These are phyloP conservation scores for Beaufortia kweichowensis DNA, from an alignment of 2,113 vertebrate species.

Conservation along the genomic window DNA sequence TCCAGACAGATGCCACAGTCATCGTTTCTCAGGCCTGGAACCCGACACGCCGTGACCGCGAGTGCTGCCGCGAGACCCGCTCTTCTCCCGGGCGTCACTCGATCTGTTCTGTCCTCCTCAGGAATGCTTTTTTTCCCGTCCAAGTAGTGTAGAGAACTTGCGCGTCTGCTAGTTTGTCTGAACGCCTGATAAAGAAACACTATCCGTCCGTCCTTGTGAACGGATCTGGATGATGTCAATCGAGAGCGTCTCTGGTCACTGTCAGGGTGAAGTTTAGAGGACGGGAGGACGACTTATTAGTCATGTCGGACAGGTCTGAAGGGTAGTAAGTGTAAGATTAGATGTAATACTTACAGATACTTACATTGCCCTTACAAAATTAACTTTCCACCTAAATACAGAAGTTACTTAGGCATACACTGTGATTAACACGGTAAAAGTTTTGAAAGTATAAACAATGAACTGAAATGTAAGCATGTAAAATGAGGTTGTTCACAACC, in stretches of 20 bases:
- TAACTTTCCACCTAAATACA: not conserved
- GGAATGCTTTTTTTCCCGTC: slow-evolving; percentile 70
- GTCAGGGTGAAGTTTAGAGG: slow-evolving; percentile 58
- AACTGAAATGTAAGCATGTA: too few relatives aligned
- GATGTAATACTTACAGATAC: slow-evolving; percentile 2
- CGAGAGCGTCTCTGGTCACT: slow-evolving; percentile 58
- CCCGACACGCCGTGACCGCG: slow-evolving; percentile 64
- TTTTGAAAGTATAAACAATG: too few relatives aligned
- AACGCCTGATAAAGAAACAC: slow-evolving; percentile 35
- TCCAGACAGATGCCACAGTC: slow-evolving; percentile 72
- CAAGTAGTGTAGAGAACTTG: slow-evolving; percentile 61
- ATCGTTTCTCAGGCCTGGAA: slow-evolving; percentile 71
- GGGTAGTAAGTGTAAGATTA: not conserved
- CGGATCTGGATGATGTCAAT: slow-evolving; percentile 24
- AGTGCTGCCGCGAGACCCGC: slow-evolving; percentile 66
- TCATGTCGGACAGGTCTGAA: slow-evolving; percentile 21
- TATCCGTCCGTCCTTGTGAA: slow-evolving; percentile 13
- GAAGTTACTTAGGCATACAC: not conserved
- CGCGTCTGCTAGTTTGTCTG: slow-evolving; percentile 42
- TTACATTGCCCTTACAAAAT: not conserved
- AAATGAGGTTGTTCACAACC: too few relatives aligned
- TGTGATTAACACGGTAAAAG: too few relatives aligned
- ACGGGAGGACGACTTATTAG: not conserved
- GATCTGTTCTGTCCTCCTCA: slow-evolving; percentile 68
- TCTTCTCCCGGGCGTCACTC: slow-evolving; percentile 66